Conservation (phyloP, 2,888 invertebrate genomes). For the Rhagonycha fulva region DNA sequence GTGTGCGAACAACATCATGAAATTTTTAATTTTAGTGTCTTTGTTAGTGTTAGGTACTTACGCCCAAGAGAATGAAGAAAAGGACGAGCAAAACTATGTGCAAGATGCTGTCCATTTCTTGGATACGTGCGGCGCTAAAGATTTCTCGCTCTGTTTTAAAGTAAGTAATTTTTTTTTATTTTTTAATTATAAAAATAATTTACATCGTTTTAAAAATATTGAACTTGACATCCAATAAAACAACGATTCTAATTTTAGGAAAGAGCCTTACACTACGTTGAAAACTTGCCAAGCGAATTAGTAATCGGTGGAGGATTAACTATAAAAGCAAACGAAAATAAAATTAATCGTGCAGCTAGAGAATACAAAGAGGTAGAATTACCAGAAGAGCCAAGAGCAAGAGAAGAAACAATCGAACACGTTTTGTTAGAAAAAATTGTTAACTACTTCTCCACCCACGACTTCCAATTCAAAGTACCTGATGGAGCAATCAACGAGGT, state of each 20-base stretch:
- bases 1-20: slow-evolving; percentile 30
- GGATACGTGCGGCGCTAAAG: slow-evolving; percentile 71
- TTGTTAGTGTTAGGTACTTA: slow-evolving; percentile 57
- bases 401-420: slow-evolving; percentile 73
- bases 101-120: slow-evolving; percentile 70
- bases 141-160: slow-evolving; percentile 74
- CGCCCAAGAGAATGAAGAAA: slow-evolving; percentile 55
- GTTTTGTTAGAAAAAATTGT: slow-evolving; percentile 72
- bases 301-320: slow-evolving; percentile 67
- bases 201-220: not conserved
- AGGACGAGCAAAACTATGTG: slow-evolving; percentile 61
- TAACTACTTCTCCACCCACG: slow-evolving; percentile 76
- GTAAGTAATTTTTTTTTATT: slow-evolving; percentile 50
- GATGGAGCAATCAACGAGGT: slow-evolving; percentile 72
- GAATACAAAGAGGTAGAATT: slow-evolving; percentile 55
- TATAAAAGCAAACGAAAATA: slow-evolving; percentile 57
- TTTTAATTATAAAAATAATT: not conserved
- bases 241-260: slow-evolving; percentile 59
- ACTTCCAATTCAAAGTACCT: slow-evolving; percentile 81
- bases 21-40: slow-evolving; percentile 21
- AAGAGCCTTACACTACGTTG: slow-evolving; percentile 71
- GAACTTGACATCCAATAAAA: not conserved
- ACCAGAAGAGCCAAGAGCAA: slow-evolving; percentile 73
- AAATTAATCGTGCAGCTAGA: slow-evolving; percentile 39
- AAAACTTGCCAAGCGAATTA: slow-evolving; percentile 63